Percentiles rank a stretch among this genome's conserved stretches.
Evolutionary conservation across 2,888 invertebrate genomes (phyloP).

Genomic region (Eupeodes latifasciatus): DNA sequence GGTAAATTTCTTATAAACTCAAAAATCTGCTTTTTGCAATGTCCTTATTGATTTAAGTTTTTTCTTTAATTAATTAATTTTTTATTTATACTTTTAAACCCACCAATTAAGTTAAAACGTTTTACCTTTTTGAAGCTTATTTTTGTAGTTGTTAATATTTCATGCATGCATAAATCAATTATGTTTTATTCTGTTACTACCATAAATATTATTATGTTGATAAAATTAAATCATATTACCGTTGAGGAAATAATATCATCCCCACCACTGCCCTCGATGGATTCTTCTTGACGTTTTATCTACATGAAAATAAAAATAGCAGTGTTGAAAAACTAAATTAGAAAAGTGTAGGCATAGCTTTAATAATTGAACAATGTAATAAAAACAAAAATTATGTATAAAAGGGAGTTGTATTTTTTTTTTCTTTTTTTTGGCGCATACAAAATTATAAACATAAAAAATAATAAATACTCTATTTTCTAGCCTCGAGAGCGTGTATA

Average conservation of each 20-base stretch:
- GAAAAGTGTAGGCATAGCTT: neutral
- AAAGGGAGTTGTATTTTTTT: neutral
- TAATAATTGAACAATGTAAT: constrained; percentile 24
- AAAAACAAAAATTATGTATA: constrained; percentile 26
- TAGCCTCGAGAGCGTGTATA: neutral
- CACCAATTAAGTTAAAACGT: no score
- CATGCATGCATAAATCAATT: neutral
- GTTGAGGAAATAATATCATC: constrained; percentile 50
- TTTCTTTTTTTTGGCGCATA: neutral
- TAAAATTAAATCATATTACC: constrained; percentile 58
- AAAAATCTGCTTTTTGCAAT: no score
- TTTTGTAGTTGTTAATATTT: no score
- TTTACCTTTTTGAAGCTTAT: no score
- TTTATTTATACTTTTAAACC: no score
- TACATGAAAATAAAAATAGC: constrained; percentile 56
- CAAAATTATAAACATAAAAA: constrained; percentile 9
- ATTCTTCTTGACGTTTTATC: constrained; percentile 59
- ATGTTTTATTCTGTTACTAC: neutral
- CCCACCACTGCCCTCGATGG: constrained; percentile 53
- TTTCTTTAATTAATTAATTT: no score
- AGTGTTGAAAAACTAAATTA: constrained; percentile 35
- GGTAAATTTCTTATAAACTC: no score
- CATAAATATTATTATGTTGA: neutral
- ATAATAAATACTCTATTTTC: constrained; percentile 12
- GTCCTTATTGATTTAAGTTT: no score